Evolutionary conservation across 2,888 invertebrate genomes (phyloP).

Genomic region (Perithous albicinctus): DNA sequence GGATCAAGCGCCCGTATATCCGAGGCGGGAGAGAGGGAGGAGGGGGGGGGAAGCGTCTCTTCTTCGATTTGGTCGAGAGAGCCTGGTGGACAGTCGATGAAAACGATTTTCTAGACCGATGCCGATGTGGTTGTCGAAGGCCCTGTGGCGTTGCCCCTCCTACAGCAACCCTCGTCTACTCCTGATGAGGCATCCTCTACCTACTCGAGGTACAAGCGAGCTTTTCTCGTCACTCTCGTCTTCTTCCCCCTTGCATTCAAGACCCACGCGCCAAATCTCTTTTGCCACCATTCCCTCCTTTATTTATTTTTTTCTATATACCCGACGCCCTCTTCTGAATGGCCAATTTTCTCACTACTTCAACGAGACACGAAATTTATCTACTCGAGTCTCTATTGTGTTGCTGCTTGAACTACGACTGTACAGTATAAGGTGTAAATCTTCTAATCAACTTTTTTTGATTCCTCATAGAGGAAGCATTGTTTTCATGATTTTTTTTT

Average conservation of each 20-base stretch:
- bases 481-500: too few relatives aligned
- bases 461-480: too few relatives aligned
- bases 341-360: slow-evolving; percentile 12
- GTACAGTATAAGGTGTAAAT: too few relatives aligned
- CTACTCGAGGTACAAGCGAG: slow-evolving; percentile 4
- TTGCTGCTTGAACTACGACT: not conserved
- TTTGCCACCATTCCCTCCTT: slow-evolving; percentile 27
- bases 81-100: slow-evolving; percentile 71
- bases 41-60: slow-evolving; percentile 28
- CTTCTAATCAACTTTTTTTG: too few relatives aligned
- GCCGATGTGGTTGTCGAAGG: slow-evolving; percentile 37
- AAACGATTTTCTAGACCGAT: slow-evolving; percentile 77
- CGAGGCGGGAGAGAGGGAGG: too few relatives aligned
- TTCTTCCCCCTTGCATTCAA: not conserved
- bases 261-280: slow-evolving; percentile 34
- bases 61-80: slow-evolving; percentile 23
- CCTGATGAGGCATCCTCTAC: slow-evolving; percentile 16
- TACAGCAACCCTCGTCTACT: slow-evolving; percentile 52
- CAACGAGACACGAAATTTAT: slow-evolving; percentile 11
- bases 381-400: slow-evolving; percentile 9
- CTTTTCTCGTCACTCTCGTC: slow-evolving; percentile 17
- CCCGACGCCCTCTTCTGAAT: not conserved
- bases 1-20: slow-evolving; percentile 71
- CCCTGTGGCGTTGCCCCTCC: slow-evolving; percentile 37
- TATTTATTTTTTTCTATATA: slow-evolving; percentile 26